These are phyloP conservation scores for Syrphus vitripennis DNA, from an alignment of 2,888 invertebrate genomes.

Conservation along the genomic window DNA sequence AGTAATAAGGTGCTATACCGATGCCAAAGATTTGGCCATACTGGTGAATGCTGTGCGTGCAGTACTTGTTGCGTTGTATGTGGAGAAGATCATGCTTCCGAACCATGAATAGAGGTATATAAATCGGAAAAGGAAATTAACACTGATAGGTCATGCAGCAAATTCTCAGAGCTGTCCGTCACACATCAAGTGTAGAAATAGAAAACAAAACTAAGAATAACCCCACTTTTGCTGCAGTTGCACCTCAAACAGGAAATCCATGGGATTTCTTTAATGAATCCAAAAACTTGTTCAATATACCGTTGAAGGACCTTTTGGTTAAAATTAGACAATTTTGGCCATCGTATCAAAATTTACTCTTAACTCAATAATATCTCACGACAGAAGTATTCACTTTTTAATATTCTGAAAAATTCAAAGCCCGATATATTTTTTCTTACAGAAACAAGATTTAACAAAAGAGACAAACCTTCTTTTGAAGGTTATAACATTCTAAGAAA, in stretches of 20 bases:
- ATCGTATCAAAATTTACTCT: too few relatives aligned
- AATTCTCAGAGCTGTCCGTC: neutral
- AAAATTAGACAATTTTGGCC: conserved; percentile 18
- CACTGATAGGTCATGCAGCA: neutral
- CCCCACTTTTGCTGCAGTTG: neutral
- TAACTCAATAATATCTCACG: neutral
- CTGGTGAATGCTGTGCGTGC: neutral
- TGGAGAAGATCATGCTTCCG: neutral
- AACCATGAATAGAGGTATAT: neutral
- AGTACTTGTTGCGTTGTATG: neutral
- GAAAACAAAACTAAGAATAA: neutral
- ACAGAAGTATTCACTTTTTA: too few relatives aligned
- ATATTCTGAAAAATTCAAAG: too few relatives aligned
- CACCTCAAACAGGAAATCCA: neutral
- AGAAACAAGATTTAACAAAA: too few relatives aligned
- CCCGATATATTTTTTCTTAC: too few relatives aligned
- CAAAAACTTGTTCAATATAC: neutral
- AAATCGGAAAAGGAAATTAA: neutral
- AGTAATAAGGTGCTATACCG: too few relatives aligned
- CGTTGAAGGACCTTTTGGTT: too few relatives aligned
- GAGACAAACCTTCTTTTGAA: too few relatives aligned
- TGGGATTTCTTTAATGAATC: neutral
- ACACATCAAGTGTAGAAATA: neutral
- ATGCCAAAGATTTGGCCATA: too few relatives aligned
- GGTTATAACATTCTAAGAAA: too few relatives aligned